These are phyloP conservation scores for Bombus difficillimus DNA, from an alignment of 1,140 invertebrate species.

Conservation along the genomic window DNA sequence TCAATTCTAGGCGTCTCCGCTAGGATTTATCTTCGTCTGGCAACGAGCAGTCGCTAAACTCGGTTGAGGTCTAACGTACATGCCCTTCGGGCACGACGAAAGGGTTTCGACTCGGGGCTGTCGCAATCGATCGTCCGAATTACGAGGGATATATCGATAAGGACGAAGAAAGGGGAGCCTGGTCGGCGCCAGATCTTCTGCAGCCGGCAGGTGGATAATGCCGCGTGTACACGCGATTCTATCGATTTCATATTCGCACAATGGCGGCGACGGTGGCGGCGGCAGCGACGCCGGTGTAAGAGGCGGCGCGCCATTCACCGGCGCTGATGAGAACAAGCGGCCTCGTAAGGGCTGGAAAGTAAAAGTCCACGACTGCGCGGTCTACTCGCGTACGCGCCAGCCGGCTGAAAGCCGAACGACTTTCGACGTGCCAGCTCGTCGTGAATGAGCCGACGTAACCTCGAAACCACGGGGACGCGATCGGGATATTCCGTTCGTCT, in stretches of 20 bases:
- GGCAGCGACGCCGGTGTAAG: constrained; percentile 51
- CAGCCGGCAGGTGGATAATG: constrained; percentile 77
- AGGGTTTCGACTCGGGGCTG: background rate
- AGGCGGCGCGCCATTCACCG: constrained; percentile 70
- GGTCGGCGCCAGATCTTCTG: constrained; percentile 75
- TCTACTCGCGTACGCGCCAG: background rate
- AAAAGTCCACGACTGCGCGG: constrained; percentile 62
- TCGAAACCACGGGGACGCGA: constrained; percentile 11
- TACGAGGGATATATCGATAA: constrained; percentile 53
- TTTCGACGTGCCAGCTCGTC: constrained; percentile 9
- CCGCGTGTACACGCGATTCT: constrained; percentile 75
- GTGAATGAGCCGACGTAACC: constrained; percentile 38
- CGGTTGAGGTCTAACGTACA: background rate
- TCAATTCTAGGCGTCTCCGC: background rate
- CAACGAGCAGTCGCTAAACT: no score
- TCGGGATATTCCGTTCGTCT: background rate
- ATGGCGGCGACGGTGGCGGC: constrained; percentile 60
- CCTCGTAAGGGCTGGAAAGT: constrained; percentile 64
- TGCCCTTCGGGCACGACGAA: background rate
- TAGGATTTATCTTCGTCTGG: background rate
- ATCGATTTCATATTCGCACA: constrained; percentile 75
- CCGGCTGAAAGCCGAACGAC: constrained; percentile 23
- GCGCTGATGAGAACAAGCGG: constrained; percentile 65
- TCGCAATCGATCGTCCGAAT: constrained; percentile 60
- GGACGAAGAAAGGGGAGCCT: constrained; percentile 37